These are phyloP conservation scores for Silurus aristotelis DNA, from an alignment of 2,797 vertebrate species.

Conservation along the genomic window DNA sequence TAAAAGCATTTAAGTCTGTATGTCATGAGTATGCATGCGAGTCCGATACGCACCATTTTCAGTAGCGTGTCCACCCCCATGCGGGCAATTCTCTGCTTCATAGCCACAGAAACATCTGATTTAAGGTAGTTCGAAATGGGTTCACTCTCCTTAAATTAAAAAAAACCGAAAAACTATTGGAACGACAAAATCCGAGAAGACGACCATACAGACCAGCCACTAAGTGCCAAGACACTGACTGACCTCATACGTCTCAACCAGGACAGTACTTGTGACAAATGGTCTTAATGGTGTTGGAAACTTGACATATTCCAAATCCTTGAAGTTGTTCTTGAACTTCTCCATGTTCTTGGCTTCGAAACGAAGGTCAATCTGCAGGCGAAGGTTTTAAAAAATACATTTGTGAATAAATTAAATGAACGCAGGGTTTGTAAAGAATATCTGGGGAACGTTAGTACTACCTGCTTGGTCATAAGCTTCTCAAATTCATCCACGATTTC, in stretches of 20 bases:
- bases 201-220: neutral
- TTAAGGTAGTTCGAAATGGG: constrained; percentile 87
- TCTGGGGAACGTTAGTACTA: constrained; percentile 54
- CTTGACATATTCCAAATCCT: constrained; percentile 79
- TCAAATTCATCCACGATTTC: constrained; percentile 93
- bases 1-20: too few species aligned
- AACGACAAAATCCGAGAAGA: neutral
- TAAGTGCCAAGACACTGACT: constrained; percentile 48
- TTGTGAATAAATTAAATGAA: too few species aligned
- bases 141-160: constrained; percentile 79
- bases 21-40: too few species aligned
- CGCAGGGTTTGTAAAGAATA: neutral
- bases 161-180: neutral
- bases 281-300: constrained; percentile 89
- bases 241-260: constrained; percentile 95
- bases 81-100: constrained; percentile 85
- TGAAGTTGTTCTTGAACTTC: constrained; percentile 86
- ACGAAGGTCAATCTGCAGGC: constrained; percentile 86
- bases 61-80: constrained; percentile 92
- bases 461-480: constrained; percentile 95
- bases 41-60: constrained; percentile 85
- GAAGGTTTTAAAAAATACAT: neutral
- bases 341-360: constrained; percentile 92
- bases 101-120: constrained; percentile 67
- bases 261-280: constrained; percentile 84